Percentiles rank a stretch among this genome's conserved stretches.
These are phyloP conservation scores for Thrips palmi DNA, from an alignment of 1,140 invertebrate species.

Conservation along the genomic window DNA sequence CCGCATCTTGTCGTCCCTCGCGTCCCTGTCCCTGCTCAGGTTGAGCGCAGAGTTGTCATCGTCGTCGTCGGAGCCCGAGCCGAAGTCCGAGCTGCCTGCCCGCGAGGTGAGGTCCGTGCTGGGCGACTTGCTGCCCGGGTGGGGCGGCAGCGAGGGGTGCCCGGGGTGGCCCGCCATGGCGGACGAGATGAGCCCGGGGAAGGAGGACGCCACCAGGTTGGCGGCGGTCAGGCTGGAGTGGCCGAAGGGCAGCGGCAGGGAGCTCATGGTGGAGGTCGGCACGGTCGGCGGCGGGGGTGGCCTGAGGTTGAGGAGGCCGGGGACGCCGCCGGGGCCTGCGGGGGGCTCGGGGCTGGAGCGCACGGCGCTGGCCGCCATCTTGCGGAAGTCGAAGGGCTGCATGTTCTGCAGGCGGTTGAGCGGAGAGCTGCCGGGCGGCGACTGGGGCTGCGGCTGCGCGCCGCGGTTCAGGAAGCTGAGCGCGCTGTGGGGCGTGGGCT, in stretches of 20 bases:
- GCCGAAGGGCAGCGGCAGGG: conserved; percentile 15
- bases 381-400: conserved; percentile 86
- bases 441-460: conserved; percentile 26
- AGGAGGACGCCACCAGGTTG: conserved; percentile 26
- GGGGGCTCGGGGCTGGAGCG: conserved; percentile 26
- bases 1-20: conserved; percentile 14
- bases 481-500: not conserved
- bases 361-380: conserved; percentile 35
- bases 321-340: conserved; percentile 25
- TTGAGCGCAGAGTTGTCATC: conserved; percentile 46
- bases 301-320: conserved; percentile 37
- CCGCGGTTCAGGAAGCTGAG: conserved; percentile 15
- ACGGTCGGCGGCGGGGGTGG: conserved; percentile 24
- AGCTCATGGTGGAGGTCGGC: conserved; percentile 19
- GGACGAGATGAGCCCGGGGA: conserved; percentile 21
- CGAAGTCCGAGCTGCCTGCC: conserved; percentile 30
- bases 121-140: conserved; percentile 16
- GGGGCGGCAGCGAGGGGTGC: conserved; percentile 15
- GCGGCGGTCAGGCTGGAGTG: conserved; percentile 22
- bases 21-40: conserved; percentile 30
- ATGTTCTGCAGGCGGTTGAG: conserved; percentile 80
- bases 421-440: conserved; percentile 46
- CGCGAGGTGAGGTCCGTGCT: conserved; percentile 21
- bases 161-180: conserved; percentile 8
- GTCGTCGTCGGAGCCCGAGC: conserved; percentile 44